A percentile compares a stretch with the other conserved stretches of the same genome.
phyloP scores from a whole-genome alignment of 1,140 invertebrate genomes.

The Drosophila triauraria region DNA sequence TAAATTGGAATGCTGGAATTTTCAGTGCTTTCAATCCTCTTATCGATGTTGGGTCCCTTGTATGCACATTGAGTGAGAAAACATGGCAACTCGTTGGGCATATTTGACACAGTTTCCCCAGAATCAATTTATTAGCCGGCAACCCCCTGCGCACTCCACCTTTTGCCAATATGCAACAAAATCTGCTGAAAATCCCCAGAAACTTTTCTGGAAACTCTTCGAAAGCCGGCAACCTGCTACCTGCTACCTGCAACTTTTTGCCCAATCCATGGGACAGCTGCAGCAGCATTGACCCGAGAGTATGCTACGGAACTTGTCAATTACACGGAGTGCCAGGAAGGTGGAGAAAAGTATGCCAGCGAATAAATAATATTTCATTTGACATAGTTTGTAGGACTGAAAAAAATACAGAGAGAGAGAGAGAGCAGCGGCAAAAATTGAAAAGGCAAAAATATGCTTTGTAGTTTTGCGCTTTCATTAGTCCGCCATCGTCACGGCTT shows the following conservation, averaged over 20 bases:
- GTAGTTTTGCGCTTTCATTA: slow-evolving; percentile 57
- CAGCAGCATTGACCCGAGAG: slow-evolving; percentile 15
- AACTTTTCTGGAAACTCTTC: slow-evolving; percentile 28
- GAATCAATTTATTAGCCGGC: slow-evolving; percentile 39
- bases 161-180: slow-evolving; percentile 12
- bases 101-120: slow-evolving; percentile 24
- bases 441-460: slow-evolving; percentile 50
- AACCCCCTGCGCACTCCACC: too few relatives aligned
- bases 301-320: slow-evolving; percentile 41
- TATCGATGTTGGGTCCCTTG: slow-evolving; percentile 9
- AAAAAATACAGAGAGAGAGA: slow-evolving; percentile 7
- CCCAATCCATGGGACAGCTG: slow-evolving; percentile 17
- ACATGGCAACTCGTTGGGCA: slow-evolving; percentile 21
- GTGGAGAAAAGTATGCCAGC: slow-evolving; percentile 35
- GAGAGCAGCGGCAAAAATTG: slow-evolving; percentile 47
- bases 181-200: slow-evolving; percentile 32
- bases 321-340: slow-evolving; percentile 42
- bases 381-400: slow-evolving; percentile 42
- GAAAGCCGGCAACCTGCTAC: neutral
- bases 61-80: slow-evolving; percentile 4
- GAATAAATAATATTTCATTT: slow-evolving; percentile 60
- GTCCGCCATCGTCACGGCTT: slow-evolving; percentile 28
- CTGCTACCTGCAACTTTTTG: slow-evolving; percentile 18
- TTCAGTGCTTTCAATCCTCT: neutral
- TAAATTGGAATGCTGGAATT: neutral